These are phyloP conservation scores for Epistrophe grossulariae DNA, from an alignment of 2,888 invertebrate species.

Conservation along the genomic window DNA sequence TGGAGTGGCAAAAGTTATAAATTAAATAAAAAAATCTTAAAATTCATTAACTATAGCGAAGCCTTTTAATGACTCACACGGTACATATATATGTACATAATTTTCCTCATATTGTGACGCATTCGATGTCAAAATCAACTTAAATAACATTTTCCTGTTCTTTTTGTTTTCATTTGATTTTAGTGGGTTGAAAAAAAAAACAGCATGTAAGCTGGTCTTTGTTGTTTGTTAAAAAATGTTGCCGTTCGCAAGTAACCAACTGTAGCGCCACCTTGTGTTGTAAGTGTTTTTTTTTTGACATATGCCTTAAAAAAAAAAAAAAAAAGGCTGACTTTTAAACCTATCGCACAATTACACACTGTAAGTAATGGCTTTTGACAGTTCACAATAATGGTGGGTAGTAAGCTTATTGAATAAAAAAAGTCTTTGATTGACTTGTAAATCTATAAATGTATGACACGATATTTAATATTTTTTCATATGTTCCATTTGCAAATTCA, in stretches of 20 bases:
- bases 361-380: constrained; percentile 15
- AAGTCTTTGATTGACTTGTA: background rate
- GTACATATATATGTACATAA: background rate
- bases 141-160: background rate
- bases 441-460: background rate
- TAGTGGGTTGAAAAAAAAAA: background rate
- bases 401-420: background rate
- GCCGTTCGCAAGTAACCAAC: background rate
- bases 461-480: background rate
- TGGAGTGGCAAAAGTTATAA: background rate
- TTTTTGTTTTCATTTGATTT: background rate
- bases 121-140: background rate
- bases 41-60: background rate
- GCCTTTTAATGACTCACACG: constrained; percentile 7
- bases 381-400: constrained; percentile 2
- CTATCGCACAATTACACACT: background rate
- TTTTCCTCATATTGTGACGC: constrained; percentile 4
- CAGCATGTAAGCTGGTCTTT: background rate
- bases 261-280: constrained; percentile 5
- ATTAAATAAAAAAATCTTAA: background rate
- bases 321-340: background rate
- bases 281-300: constrained; percentile 16
- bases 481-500: background rate
- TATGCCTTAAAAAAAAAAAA: background rate
- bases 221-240: background rate